Evolutionary conservation across 1,140 invertebrate genomes (phyloP), one percentile per base, ranked within the genome.

Genomic region (Phthorimaea operculella): DNA sequence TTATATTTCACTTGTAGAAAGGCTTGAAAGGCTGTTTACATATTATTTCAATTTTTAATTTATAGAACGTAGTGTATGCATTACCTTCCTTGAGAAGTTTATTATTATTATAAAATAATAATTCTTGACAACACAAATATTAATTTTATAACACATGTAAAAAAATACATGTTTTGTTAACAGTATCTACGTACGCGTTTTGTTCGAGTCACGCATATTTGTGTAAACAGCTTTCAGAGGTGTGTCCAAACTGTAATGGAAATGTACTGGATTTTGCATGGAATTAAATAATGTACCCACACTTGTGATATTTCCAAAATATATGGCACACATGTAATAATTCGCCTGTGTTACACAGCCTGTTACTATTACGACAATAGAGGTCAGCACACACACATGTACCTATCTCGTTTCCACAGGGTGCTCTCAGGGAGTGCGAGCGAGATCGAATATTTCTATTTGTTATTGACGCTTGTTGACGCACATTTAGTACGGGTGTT

Each of bases 211-310:
- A 28, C 21, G 10, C 36, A 39, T 12, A 39, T 39, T 10, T 39
- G 36, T 39, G 36, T 39, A n/a, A 39, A 39, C 36, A 39, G 36
- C 36, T 39, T 39, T 39, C 36, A 64, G 36, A 68, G 63, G 58
- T 69, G 63, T 68, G 73, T 68, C 66, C 64, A 54, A 58, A 39
- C 8, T 28, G 21, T 28, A 39, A 39, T 39, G 10, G 36, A 39
- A 39, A 12, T 39, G 36, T 39, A 12, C n/a, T n/a, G n/a, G 36
- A 39, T 39, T 34, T 39, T 12, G 36, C 36, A 39, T 39, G n/a
- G 10, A 12, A 39, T 12, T 12, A 1, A 39, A 39, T 39, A 39
- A 39, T n/a, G 10, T n/a, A 39, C 36, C 10, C 36, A n/a, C 36
- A n/a, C 36, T 12, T 39, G 36, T 39, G 21, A 28, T 28, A 28